A percentile compares a stretch with the other conserved stretches of the same genome.
These are phyloP conservation scores for Uria aalge DNA, from an alignment of 2,113 vertebrate species.

Conservation along the genomic window DNA sequence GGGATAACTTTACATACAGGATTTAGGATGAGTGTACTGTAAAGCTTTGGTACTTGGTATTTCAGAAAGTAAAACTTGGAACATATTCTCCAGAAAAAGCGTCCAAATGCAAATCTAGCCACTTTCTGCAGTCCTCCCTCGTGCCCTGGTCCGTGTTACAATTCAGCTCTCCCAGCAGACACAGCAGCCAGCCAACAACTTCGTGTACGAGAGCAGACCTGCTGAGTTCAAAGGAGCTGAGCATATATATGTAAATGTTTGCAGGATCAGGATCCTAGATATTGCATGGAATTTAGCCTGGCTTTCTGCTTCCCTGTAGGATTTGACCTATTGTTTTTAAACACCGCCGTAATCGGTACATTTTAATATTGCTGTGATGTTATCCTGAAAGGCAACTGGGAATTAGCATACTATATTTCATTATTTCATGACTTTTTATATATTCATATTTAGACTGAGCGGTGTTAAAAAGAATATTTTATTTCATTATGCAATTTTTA, in stretches of 20 bases:
- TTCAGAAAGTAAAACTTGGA: not conserved
- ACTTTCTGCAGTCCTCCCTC: not conserved
- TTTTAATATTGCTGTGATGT: constrained; percentile 47
- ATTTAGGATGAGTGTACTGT: not conserved
- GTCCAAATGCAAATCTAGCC: not conserved
- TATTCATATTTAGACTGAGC: constrained; percentile 62
- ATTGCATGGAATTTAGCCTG: not conserved
- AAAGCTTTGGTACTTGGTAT: not conserved
- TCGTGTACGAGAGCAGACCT: not conserved
- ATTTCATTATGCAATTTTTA: constrained; percentile 75
- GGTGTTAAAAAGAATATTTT: constrained; percentile 70
- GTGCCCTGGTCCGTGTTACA: not conserved
- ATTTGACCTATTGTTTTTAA: constrained; percentile 59
- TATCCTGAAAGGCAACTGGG: constrained; percentile 52
- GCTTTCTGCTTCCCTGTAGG: constrained; percentile 1
- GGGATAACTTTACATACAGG: not conserved
- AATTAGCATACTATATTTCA: constrained; percentile 55
- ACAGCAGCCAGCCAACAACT: not conserved
- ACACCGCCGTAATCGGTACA: not conserved
- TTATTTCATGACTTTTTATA: constrained; percentile 51
- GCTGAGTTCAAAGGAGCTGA: constrained; percentile 14
- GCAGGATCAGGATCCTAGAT: not conserved
- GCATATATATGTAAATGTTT: not conserved
- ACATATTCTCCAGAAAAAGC: not conserved
- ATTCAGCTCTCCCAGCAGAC: not conserved